These are phyloP conservation scores for Sphyrna mokarran DNA, from an alignment of 2,113 vertebrate genomes.

Conservation along the genomic window DNA sequence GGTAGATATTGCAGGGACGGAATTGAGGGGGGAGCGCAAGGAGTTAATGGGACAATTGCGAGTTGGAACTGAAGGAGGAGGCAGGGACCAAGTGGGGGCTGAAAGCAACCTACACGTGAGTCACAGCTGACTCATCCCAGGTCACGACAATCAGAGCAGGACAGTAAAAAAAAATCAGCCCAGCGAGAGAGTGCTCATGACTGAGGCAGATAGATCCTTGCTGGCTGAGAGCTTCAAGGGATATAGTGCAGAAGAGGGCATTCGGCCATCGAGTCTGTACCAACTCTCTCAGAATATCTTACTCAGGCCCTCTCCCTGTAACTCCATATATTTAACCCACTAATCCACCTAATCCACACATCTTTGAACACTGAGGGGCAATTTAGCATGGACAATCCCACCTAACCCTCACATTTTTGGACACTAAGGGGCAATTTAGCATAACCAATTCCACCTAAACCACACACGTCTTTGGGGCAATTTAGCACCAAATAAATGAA, in stretches of 20 bases:
- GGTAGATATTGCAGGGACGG: background rate
- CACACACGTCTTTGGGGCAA: too few species aligned
- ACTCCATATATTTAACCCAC: too few species aligned
- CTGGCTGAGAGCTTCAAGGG: background rate
- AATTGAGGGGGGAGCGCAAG: background rate
- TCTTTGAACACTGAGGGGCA: too few species aligned
- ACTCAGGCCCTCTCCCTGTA: too few species aligned
- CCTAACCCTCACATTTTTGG: too few species aligned
- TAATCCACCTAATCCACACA: too few species aligned
- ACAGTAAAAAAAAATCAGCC: background rate
- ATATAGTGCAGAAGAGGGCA: background rate
- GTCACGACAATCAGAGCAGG: background rate
- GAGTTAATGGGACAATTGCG: background rate
- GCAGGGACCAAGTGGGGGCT: background rate
- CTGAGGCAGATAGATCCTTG: background rate
- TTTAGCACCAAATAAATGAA: too few species aligned
- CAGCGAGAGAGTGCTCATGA: background rate
- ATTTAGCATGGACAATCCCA: too few species aligned
- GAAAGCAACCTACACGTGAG: background rate
- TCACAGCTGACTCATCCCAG: background rate
- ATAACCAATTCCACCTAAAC: too few species aligned
- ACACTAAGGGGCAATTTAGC: too few species aligned
- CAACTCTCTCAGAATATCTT: too few species aligned
- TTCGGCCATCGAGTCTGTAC: too few species aligned
- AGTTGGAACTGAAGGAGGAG: background rate